These are phyloP conservation scores for Laupala kohalensis DNA, from an alignment of 1,140 invertebrate genomes.

Conservation along the genomic window DNA sequence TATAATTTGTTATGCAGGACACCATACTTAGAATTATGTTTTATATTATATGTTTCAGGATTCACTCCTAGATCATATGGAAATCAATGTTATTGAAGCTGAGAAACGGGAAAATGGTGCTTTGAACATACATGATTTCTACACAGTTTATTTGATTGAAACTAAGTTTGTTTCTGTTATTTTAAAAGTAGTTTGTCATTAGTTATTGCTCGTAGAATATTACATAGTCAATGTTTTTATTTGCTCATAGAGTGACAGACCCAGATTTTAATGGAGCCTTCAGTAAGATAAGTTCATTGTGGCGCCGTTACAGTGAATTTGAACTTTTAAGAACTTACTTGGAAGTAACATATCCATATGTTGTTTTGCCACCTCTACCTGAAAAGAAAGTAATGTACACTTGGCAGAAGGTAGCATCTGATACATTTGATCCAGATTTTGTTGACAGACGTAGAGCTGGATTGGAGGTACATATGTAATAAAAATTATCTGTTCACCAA, in stretches of 20 bases:
- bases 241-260: constrained; percentile 50
- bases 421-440: constrained; percentile 77
- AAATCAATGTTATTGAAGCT: constrained; percentile 69
- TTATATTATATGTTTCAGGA: constrained; percentile 46
- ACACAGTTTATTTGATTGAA: constrained; percentile 72
- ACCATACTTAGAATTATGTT: constrained; percentile 12
- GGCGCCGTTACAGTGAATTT: constrained; percentile 75
- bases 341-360: constrained; percentile 59
- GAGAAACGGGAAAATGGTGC: constrained; percentile 67
- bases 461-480: constrained; percentile 41
- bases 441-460: constrained; percentile 64
- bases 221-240: not conserved
- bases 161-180: constrained; percentile 45
- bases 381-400: constrained; percentile 68
- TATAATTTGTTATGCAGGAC: not conserved
- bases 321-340: constrained; percentile 64
- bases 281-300: constrained; percentile 51
- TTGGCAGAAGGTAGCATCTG: constrained; percentile 55
- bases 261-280: constrained; percentile 46
- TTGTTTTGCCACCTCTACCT: constrained; percentile 65
- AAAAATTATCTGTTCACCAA: too few species aligned
- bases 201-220: not conserved
- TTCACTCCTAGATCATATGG: constrained; percentile 58
- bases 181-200: not conserved
- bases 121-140: constrained; percentile 67